These are phyloP conservation scores for Ochropleura plecta DNA, from an alignment of 2,888 invertebrate species.

Conservation along the genomic window DNA sequence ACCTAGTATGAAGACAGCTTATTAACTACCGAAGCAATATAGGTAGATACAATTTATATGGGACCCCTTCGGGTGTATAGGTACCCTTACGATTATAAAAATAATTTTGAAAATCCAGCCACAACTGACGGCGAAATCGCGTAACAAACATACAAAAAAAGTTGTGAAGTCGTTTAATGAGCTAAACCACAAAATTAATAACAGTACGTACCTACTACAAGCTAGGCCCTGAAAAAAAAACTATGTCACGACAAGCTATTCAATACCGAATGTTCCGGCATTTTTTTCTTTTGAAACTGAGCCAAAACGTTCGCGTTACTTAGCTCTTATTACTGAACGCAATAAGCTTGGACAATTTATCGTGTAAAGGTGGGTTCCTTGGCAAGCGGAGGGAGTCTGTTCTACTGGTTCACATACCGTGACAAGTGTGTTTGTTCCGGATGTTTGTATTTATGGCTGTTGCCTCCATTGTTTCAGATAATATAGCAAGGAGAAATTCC, in stretches of 20 bases:
- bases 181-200: too few relatives aligned
- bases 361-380: constrained; percentile 59
- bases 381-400: constrained; percentile 53
- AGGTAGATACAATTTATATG: too few relatives aligned
- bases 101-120: too few relatives aligned
- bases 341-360: constrained; percentile 62
- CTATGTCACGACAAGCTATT: not conserved
- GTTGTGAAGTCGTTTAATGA: too few relatives aligned
- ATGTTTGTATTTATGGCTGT: constrained; percentile 64
- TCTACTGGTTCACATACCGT: constrained; percentile 48
- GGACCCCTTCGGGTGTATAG: too few relatives aligned
- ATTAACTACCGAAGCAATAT: too few relatives aligned
- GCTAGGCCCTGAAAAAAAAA: not conserved
- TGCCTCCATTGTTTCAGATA: constrained; percentile 50
- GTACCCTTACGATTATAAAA: too few relatives aligned
- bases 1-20: too few relatives aligned
- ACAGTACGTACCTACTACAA: too few relatives aligned
- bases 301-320: constrained; percentile 55
- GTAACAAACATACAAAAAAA: too few relatives aligned
- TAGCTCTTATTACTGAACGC: constrained; percentile 58
- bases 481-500: constrained; percentile 36
- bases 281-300: constrained; percentile 53
- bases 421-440: constrained; percentile 67
- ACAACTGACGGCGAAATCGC: too few relatives aligned
- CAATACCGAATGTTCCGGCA: not conserved